Evolutionary conservation across 2,888 invertebrate species (phyloP), one percentile per base, ranked within the genome.

Genomic region (Maniola hyperantus): DNA sequence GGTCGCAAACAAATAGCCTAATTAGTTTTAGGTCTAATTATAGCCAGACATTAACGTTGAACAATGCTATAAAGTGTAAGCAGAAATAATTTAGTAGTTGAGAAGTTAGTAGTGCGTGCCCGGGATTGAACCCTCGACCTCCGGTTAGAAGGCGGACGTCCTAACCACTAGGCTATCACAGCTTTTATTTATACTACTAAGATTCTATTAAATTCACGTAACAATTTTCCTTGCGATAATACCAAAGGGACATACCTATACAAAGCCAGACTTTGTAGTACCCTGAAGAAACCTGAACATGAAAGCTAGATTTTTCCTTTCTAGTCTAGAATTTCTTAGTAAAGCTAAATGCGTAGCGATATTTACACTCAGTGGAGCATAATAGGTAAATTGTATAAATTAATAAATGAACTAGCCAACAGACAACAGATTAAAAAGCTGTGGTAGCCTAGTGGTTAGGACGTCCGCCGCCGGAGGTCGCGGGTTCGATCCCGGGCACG

Each of bases 221-320:
- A 55, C 33, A 44, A n/a, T 64, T 64, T 64, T 64, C 48, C 13
- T 18, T 18, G 63, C 63, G 63, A 54, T n/a, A 33, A 46, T 64
- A 64, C 57, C 34, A 20, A 54, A 44, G 46, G 33, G 26, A 64
- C 44, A 44, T 54, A 34, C 44, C 20, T 11, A 46, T 55, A 55
- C 36, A 61, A 51, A 64, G 54, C 33, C 26, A 54, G 34, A 46
- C 46, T 54, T 54, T 36, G 26, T 36, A 34, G 34, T 10, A n/a
- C 54, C 34, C 26, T 50, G 33, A 55, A 54, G 46, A 55, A 55
- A 64, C 33, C 53, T 46, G 10, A 11, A 26, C 39, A 26, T 36
- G 18, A 55, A n/a, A 54, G 63, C 54, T 54, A 63, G 46, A 55
- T 18, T 55, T 51, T 64, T 46, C 57, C 36, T 20, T 58, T 58